Conservation (phyloP, 2,113 vertebrate species). For the Mesocricetus auratus region DNA sequence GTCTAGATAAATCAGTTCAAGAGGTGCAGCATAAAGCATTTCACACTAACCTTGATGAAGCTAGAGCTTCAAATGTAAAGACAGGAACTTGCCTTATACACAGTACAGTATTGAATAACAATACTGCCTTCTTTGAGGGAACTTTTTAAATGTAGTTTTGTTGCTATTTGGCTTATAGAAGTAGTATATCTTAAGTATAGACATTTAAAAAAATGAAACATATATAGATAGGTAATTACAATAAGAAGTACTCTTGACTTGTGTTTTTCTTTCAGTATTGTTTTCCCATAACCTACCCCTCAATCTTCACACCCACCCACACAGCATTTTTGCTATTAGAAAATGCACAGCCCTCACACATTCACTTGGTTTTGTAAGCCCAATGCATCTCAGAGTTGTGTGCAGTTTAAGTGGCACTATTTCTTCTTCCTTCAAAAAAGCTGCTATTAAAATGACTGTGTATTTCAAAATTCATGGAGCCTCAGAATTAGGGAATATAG, state of each 20-base stretch:
- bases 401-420: conserved; percentile 56
- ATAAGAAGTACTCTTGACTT: neutral
- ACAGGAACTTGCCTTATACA: neutral
- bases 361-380: conserved; percentile 36
- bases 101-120: neutral
- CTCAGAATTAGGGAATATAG: conserved; percentile 54
- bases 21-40: neutral
- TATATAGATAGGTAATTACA: neutral
- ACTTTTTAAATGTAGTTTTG: neutral
- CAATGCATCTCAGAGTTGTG: neutral
- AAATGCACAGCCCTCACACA: neutral
- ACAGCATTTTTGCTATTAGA: neutral
- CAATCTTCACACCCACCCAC: rapidly evolving
- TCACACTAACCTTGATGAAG: neutral
- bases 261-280: neutral
- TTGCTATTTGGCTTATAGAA: conserved; percentile 9
- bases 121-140: neutral
- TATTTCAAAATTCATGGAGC: conserved; percentile 70
- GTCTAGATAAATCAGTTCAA: neutral
- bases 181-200: neutral
- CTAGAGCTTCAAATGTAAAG: conserved; percentile 23
- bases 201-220: neutral
- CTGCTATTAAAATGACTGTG: conserved; percentile 68
- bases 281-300: neutral
- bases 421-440: conserved; percentile 65